Evolutionary conservation across 2,888 invertebrate genomes (phyloP).

Genomic region (Mylabris sibirica): DNA sequence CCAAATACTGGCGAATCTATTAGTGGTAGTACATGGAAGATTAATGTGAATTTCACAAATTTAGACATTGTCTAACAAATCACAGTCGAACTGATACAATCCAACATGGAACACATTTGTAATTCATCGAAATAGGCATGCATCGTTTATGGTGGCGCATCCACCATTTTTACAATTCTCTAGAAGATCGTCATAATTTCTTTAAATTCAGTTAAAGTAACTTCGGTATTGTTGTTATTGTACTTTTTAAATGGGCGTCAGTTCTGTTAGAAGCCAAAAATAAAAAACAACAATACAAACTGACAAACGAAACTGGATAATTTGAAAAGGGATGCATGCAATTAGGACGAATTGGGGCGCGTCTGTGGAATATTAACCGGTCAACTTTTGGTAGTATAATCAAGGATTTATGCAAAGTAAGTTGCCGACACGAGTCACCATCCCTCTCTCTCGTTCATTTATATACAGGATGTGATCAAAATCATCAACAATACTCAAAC

Average conservation of each 20-base stretch:
- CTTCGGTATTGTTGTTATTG: too few species aligned
- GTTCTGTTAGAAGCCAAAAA: too few species aligned
- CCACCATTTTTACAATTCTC: background rate
- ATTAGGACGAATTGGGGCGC: background rate
- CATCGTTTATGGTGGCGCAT: background rate
- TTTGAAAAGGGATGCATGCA: slow-evolving; percentile 5
- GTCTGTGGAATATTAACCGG: slow-evolving; percentile 8
- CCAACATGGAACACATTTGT: background rate
- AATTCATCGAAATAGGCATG: background rate
- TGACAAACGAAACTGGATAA: background rate
- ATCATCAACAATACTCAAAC: too few species aligned
- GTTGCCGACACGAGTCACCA: background rate
- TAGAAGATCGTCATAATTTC: too few species aligned
- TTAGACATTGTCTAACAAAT: background rate
- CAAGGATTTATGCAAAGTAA: background rate
- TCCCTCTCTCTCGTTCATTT: too few species aligned
- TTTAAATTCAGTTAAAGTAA: too few species aligned
- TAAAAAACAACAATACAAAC: slow-evolving; percentile 1
- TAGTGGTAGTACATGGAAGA: background rate
- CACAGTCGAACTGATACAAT: background rate
- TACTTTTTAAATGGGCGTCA: too few species aligned
- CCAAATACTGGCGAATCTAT: background rate
- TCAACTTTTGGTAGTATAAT: slow-evolving; percentile 2
- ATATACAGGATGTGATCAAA: too few species aligned
- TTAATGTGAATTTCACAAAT: background rate